These are phyloP conservation scores for Dendrocincla tyrannina DNA, from an alignment of 2,797 vertebrate genomes.

Conservation along the genomic window DNA sequence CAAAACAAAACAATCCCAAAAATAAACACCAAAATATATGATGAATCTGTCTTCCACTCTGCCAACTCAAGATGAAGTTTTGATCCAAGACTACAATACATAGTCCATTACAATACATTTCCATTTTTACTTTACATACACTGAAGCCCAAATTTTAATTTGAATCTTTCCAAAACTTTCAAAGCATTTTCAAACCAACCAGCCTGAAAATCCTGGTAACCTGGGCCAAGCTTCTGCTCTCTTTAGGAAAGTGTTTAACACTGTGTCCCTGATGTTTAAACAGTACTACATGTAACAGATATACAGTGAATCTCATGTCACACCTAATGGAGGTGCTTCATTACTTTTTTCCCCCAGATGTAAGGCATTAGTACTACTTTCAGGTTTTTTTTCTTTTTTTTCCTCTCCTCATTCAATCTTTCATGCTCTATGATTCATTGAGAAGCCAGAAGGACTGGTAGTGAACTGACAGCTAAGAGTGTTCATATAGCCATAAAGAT, in stretches of 20 bases:
- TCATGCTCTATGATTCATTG: background rate
- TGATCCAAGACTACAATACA: background rate
- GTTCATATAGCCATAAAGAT: background rate
- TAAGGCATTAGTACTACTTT: background rate
- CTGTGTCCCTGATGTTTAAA: background rate
- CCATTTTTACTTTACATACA: background rate
- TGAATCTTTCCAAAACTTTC: background rate
- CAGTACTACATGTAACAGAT: background rate
- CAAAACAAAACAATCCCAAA: background rate
- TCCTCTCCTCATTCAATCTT: background rate
- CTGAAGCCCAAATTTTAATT: background rate
- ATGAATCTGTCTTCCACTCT: background rate
- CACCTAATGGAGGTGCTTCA: background rate
- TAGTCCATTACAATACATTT: background rate
- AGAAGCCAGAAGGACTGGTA: background rate
- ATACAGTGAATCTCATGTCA: background rate
- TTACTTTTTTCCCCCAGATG: background rate
- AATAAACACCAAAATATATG: background rate
- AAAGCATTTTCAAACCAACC: background rate
- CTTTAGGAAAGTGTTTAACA: background rate
- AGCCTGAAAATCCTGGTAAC: background rate
- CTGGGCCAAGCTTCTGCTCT: background rate
- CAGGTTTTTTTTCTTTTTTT: background rate
- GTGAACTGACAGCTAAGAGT: background rate
- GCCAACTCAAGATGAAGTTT: background rate